Conservation (phyloP, 2,797 vertebrate species). For the Harpagifer antarcticus region DNA sequence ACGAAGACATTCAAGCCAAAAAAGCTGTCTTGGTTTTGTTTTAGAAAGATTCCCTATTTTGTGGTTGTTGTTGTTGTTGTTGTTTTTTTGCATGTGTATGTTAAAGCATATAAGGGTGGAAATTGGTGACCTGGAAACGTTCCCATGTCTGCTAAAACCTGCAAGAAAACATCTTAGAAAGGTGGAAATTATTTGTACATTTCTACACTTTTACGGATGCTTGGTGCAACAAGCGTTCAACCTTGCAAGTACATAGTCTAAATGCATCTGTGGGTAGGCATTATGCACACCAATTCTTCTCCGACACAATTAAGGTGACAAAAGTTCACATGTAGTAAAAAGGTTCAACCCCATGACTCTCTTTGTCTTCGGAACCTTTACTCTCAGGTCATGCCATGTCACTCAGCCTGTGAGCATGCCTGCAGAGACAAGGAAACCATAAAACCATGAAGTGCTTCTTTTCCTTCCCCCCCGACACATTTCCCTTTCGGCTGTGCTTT, state of each 20-base stretch:
- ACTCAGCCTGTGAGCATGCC: conserved; percentile 56
- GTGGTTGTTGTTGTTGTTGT: not conserved
- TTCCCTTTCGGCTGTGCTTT: conserved; percentile 61
- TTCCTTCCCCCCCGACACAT: conserved; percentile 61
- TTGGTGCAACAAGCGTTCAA: no score
- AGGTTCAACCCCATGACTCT: conserved; percentile 64
- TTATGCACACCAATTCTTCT: conserved; percentile 1
- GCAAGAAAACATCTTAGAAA: not conserved
- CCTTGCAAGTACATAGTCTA: not conserved
- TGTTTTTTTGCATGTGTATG: not conserved
- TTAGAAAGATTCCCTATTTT: not conserved
- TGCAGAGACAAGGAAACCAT: conserved; percentile 74
- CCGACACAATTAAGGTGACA: conserved; percentile 40
- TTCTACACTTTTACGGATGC: no score
- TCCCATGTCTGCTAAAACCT: not conserved
- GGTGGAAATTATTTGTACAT: no score
- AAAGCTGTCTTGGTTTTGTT: not conserved
- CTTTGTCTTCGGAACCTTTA: conserved; percentile 45
- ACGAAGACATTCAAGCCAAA: conserved; percentile 9
- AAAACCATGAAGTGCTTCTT: conserved; percentile 71
- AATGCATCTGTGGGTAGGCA: not conserved
- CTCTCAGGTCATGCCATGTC: conserved; percentile 61
- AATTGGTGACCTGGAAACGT: not conserved
- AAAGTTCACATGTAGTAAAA: conserved; percentile 38
- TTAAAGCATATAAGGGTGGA: no score